Evolutionary conservation across 2,797 vertebrate species (phyloP), one percentile per base, ranked within the genome.

Genomic region (Remorina albescens): DNA sequence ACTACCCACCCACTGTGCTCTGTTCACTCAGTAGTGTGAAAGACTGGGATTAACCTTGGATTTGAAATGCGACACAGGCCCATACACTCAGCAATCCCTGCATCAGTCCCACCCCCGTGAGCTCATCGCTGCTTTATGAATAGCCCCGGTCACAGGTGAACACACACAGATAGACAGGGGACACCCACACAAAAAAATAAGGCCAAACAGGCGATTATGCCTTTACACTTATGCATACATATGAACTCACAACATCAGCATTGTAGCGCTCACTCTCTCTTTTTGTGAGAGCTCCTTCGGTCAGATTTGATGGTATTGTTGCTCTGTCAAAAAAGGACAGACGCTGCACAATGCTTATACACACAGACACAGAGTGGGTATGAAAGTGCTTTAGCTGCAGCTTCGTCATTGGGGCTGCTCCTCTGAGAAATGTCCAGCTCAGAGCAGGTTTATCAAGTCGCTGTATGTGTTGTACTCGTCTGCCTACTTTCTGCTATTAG

Each of bases 41-140:
- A 90, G 71, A 60, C 76, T 65, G 1, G 86, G 92, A 92, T 93
- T 90, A 93, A 86, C 82, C 80, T 80, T 81, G 84, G 89, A 91
- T 93, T 92, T 90, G 81, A 87, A 77, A 71, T 23, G 1, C 78
- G 66, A 70, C 42, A 2, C 46, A 63, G 66, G 73, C 71, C 80
- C 56, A 87, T 83, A 79, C 67, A 86, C 79, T 83, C 76, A 66
- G 61, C 84, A 71, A 82, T 84, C 76, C 84, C 49, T 76, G 66
- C 61, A 80, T 80, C 30, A n/a, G 83, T 76, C 79, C 82, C 88
- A 74, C 88, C 88, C 88, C 84, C 78, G 72, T 92, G 90, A 92
- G 84, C 85, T 91, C 90, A 91, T 86, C 79, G 71, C 70, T 68
- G 37, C 50, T 76, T 76, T 61, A 82, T 82, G 84, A 90, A 90